phyloP scores from a whole-genome alignment of 2,113 vertebrate species.

The Hippocampus guttulatus region DNA sequence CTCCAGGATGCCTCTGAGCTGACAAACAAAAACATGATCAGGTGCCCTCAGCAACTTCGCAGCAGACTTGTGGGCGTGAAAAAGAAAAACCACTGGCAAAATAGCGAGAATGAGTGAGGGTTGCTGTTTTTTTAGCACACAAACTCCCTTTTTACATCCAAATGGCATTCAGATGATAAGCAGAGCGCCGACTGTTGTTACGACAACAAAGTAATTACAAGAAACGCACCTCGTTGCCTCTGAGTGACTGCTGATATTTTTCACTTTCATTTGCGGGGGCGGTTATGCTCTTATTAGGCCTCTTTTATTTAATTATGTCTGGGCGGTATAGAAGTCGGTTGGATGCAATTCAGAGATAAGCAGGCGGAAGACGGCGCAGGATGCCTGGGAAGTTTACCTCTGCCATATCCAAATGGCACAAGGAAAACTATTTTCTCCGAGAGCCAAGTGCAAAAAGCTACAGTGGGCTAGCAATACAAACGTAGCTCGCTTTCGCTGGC shows the following conservation, averaged over 20 bases:
- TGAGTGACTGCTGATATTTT: slow-evolving; percentile 44
- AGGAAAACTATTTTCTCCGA: not conserved
- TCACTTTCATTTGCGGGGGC: slow-evolving; percentile 37
- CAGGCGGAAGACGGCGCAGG: not conserved
- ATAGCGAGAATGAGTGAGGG: slow-evolving; percentile 20
- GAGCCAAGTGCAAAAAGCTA: too few relatives aligned
- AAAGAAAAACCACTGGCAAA: slow-evolving; percentile 8
- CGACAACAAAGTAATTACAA: slow-evolving; percentile 54
- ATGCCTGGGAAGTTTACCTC: not conserved
- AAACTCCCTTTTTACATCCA: slow-evolving; percentile 32
- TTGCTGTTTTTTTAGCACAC: slow-evolving; percentile 19
- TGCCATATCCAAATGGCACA: not conserved
- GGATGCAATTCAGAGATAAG: not conserved
- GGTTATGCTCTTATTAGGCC: slow-evolving; percentile 32
- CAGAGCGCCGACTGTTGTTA: slow-evolving; percentile 43
- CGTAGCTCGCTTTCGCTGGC: too few relatives aligned
- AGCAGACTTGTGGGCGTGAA: slow-evolving; percentile 12
- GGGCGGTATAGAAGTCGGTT: not conserved
- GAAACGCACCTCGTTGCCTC: slow-evolving; percentile 47
- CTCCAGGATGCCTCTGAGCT: slow-evolving; percentile 29
- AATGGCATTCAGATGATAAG: slow-evolving; percentile 60
- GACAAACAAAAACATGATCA: slow-evolving; percentile 24
- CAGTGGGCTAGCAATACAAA: too few relatives aligned
- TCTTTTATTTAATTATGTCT: not conserved
- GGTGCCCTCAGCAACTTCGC: not conserved